Percentiles rank a stretch among this genome's conserved stretches.
These are phyloP conservation scores for Caenorhabditis macrosperma DNA, from an alignment of 2,888 invertebrate species.

Conservation along the genomic window DNA sequence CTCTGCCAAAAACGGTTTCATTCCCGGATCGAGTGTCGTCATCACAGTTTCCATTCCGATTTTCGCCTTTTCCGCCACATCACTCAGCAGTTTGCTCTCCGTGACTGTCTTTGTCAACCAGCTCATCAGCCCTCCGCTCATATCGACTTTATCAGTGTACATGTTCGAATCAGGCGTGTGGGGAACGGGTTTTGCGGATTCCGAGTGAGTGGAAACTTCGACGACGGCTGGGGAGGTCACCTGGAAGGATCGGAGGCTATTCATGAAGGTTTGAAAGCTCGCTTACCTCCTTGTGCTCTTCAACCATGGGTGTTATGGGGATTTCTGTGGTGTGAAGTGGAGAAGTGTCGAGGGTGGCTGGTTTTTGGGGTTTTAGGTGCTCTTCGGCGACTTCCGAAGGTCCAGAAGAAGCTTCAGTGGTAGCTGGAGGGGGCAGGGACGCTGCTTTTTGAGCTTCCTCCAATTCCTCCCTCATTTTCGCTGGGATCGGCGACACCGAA, in stretches of 20 bases:
- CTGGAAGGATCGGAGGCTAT: constrained; percentile 5
- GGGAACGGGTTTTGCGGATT: neutral
- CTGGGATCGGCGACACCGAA: constrained; percentile 40
- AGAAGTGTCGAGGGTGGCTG: constrained; percentile 2
- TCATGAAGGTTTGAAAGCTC: neutral
- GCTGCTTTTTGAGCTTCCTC: neutral
- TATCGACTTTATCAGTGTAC: constrained; percentile 50
- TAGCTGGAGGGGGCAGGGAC: neutral
- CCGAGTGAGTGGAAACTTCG: constrained; percentile 31
- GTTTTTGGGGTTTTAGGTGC: constrained; percentile 7
- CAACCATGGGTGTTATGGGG: constrained; percentile 51
- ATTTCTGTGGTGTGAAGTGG: constrained; percentile 24
- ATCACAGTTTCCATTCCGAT: constrained; percentile 67
- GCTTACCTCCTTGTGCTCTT: constrained; percentile 31
- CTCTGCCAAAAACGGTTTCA: constrained; percentile 65
- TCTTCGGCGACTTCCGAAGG: no score
- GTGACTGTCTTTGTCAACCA: constrained; percentile 67
- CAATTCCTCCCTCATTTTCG: no score
- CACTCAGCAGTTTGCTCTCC: constrained; percentile 62
- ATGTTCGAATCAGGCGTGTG: neutral
- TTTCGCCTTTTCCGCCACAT: constrained; percentile 66
- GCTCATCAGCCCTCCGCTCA: constrained; percentile 66
- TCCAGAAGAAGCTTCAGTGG: no score
- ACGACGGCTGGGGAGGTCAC: constrained; percentile 44
- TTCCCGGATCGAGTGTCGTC: constrained; percentile 69